phyloP scores from a whole-genome alignment of 2,113 vertebrate species.

The Sceloporus undulatus region DNA sequence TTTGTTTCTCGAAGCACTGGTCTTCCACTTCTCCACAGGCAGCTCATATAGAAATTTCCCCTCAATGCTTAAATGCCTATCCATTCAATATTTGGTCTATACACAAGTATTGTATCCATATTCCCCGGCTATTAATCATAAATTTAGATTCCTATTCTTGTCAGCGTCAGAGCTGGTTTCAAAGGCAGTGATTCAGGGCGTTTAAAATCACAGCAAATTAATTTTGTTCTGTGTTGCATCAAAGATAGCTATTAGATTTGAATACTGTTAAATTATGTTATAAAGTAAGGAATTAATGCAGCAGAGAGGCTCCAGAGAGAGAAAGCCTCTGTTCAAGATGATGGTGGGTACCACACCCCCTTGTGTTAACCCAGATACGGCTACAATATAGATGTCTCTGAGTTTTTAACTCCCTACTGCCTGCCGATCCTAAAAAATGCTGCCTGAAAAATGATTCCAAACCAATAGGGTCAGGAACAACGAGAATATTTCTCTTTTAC shows the following conservation, averaged over 20 bases:
- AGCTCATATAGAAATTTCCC: neutral
- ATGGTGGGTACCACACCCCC: slow-evolving; percentile 1
- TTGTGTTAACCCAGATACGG: neutral
- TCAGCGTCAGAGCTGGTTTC: neutral
- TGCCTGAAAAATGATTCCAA: neutral
- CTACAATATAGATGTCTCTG: neutral
- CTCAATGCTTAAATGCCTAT: neutral
- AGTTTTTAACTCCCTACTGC: neutral
- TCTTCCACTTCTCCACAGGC: neutral
- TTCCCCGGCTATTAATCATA: neutral
- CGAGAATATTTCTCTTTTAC: neutral
- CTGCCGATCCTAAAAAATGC: neutral
- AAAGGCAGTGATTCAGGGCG: neutral
- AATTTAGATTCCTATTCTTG: neutral
- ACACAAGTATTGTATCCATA: neutral
- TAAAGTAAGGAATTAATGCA: neutral
- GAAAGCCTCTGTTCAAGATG: neutral
- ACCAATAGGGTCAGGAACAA: neutral
- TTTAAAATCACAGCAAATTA: slow-evolving; percentile 1
- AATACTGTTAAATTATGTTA: neutral
- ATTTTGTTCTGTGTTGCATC: neutral
- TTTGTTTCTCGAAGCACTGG: neutral
- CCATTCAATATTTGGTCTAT: neutral
- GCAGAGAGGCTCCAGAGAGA: neutral
- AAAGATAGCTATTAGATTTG: neutral